Conservation (phyloP, 1,140 invertebrate genomes). For the Tetramorium parvispinum region DNA sequence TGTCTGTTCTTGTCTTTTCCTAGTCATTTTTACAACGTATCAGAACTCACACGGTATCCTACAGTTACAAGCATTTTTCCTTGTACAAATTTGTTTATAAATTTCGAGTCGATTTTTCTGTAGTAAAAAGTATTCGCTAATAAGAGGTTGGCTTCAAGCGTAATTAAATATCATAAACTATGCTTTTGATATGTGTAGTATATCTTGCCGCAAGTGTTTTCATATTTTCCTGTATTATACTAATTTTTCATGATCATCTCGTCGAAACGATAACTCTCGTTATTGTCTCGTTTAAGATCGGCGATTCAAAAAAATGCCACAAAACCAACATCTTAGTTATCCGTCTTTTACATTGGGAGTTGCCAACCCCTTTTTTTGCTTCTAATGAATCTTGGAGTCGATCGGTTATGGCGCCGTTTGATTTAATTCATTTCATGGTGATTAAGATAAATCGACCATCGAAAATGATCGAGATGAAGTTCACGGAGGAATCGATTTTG, state of each 20-base stretch:
- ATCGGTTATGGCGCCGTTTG: background rate
- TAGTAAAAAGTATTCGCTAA: background rate
- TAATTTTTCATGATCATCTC: slow-evolving; percentile 52
- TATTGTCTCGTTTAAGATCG: background rate
- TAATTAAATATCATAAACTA: background rate
- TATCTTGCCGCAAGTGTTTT: background rate
- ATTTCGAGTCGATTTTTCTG: background rate
- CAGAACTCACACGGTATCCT: background rate
- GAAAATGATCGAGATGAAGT: slow-evolving; percentile 12
- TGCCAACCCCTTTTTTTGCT: background rate
- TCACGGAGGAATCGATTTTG: slow-evolving; percentile 46
- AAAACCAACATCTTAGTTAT: background rate
- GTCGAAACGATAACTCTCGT: background rate
- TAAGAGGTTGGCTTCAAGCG: background rate
- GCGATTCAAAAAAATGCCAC: slow-evolving; percentile 33
- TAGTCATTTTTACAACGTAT: background rate
- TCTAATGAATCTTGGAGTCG: slow-evolving; percentile 25
- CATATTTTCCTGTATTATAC: background rate
- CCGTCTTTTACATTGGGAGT: background rate
- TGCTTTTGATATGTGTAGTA: background rate
- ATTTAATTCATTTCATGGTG: slow-evolving; percentile 37
- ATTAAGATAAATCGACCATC: slow-evolving; percentile 41
- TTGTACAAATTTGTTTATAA: background rate
- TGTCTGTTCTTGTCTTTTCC: slow-evolving; percentile 29
- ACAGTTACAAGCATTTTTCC: background rate